Base-by-base conservation (phyloP, 2,888 invertebrate genomes). In the Halictus ligatus region DNA sequence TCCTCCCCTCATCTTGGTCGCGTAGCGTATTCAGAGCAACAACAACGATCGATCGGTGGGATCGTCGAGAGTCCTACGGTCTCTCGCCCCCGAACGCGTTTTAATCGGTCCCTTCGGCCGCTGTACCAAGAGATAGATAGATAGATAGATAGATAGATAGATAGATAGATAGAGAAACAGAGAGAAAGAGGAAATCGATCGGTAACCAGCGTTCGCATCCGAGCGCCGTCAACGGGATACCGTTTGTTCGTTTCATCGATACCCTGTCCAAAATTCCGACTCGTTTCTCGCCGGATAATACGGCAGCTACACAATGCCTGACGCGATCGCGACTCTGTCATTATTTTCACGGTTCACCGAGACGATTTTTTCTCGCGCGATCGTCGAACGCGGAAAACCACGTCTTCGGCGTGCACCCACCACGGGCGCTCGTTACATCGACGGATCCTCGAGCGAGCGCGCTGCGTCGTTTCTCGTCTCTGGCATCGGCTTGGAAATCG, bases 151-250 rank as follows among this genome's bases (percentile, higher is more conserved):
- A 2, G 35, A 35, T 35, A 35, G 43, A 43, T 8, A 43, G 43
- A 43, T n/a, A n/a, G 46, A 46, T 2, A 54, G 54, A 21, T 21
- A n/a, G 29, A 64, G 25, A 25, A 2, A 64, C 7, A 64, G 6
- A 13, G 7, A 29, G 64, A 29, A 29, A 54, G 54, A n/a, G 64
- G 15, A 60, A 67, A 67, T 29, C 67, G 67, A 29, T 60, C 25
- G 60, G 54, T 54, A 54, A 54, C 54, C 54, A 54, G 3, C 54
- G 54, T 54, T 54, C 54, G 54, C 3, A 25, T 15, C 15, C 78
- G 73, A 73, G 78, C 67, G 80, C 60, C 75, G 83, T 81, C 90
- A 75, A 81, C 76, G 77, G 60, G 67, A 29, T 15, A 60, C 74
- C 80, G 10, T 60, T 83, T 81, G 74, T 64, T 80, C 48, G 54